These are phyloP conservation scores for Ellobius talpinus DNA, from an alignment of 2,113 vertebrate species.

Conservation along the genomic window DNA sequence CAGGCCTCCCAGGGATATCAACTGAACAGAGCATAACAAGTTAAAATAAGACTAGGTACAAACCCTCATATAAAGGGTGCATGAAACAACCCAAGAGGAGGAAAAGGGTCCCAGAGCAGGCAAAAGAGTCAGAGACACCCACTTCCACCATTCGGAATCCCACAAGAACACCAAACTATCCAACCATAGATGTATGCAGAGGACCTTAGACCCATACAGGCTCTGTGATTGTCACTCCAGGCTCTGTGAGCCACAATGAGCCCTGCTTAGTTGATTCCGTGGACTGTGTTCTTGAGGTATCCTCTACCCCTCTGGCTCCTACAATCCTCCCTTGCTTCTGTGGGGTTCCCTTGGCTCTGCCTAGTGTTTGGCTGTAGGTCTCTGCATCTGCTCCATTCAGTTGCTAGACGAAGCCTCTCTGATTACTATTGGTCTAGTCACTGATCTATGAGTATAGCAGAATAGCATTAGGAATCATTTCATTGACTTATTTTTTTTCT, in stretches of 20 bases:
- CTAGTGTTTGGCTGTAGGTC: not conserved
- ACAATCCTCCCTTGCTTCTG: not conserved
- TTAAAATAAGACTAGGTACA: no score
- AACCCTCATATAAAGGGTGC: not conserved
- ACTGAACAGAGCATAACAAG: no score
- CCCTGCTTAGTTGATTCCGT: not conserved
- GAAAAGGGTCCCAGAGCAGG: not conserved
- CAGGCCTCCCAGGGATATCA: no score
- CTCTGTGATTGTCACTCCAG: not conserved
- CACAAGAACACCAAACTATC: not conserved
- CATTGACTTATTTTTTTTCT: not conserved
- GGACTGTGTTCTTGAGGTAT: not conserved
- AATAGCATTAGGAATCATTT: not conserved
- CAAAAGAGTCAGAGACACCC: not conserved
- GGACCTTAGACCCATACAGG: not conserved
- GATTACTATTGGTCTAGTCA: not conserved
- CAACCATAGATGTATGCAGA: not conserved
- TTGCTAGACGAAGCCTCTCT: not conserved
- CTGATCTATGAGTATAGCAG: not conserved
- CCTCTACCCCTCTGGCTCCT: not conserved
- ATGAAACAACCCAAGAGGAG: not conserved
- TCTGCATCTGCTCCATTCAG: not conserved
- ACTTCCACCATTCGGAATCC: not conserved
- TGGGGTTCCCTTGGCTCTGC: not conserved
- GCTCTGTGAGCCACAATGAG: not conserved